Conservation (phyloP, 2,888 invertebrate species). For the Lochmaea capreae region DNA sequence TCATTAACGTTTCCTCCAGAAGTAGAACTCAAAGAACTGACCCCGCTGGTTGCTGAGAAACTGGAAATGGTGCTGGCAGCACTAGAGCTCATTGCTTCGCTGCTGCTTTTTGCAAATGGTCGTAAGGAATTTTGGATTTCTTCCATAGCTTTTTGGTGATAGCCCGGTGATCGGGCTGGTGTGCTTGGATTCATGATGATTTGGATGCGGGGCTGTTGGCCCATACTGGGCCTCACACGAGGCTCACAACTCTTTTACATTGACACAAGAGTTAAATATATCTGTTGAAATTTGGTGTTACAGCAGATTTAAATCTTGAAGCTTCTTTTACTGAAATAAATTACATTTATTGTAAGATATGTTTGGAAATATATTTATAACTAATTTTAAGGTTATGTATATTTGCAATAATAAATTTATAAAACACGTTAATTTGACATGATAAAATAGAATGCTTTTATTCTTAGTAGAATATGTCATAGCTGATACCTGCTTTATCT, state of each 20-base stretch:
- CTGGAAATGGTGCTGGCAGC: conserved; percentile 81
- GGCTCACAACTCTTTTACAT: conserved; percentile 27
- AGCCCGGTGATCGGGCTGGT: conserved; percentile 74
- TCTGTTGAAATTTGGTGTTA: neutral
- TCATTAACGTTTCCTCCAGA: conserved; percentile 71
- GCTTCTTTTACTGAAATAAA: conserved; percentile 2
- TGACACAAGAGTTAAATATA: conserved; percentile 26
- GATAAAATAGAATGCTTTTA: neutral
- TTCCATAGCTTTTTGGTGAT: conserved; percentile 88
- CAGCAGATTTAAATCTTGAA: neutral
- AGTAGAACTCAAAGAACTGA: conserved; percentile 71
- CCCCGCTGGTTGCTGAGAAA: conserved; percentile 72
- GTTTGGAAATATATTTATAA: too few species aligned
- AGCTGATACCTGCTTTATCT: neutral
- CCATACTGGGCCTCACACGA: conserved; percentile 67
- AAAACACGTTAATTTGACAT: neutral
- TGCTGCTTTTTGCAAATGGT: conserved; percentile 79
- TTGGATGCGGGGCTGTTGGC: conserved; percentile 67
- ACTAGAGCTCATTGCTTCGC: conserved; percentile 74
- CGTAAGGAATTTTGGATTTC: conserved; percentile 86
- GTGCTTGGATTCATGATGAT: conserved; percentile 75
- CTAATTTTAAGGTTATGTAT: neutral
- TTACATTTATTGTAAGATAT: neutral
- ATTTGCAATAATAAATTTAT: neutral
- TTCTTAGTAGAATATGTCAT: neutral